Evolutionary conservation across 2,888 invertebrate genomes (phyloP).

Genomic region (Melieria omissa): DNA sequence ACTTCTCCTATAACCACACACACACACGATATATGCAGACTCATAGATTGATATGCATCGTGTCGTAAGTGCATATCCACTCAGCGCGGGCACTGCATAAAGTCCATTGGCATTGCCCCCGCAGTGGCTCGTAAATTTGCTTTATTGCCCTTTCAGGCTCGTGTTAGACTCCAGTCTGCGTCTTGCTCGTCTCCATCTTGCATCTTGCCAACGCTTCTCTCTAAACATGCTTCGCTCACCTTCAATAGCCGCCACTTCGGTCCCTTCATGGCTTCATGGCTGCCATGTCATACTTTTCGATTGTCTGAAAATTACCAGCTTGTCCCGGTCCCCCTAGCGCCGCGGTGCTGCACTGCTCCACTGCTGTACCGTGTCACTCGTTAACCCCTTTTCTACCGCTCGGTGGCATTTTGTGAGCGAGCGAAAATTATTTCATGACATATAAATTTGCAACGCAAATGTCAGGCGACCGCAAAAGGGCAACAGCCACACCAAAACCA

Average conservation of each 20-base stretch:
- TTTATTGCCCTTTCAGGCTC: conserved; percentile 52
- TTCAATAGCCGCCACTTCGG: too few relatives aligned
- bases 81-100: background rate
- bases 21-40: background rate
- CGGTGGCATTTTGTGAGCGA: conserved; percentile 14
- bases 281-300: conserved; percentile 17
- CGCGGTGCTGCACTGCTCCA: too few relatives aligned
- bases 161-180: conserved; percentile 7
- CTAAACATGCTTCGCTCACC: conserved; percentile 55
- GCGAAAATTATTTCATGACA: conserved; percentile 39
- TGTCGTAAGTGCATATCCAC: too few relatives aligned
- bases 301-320: too few relatives aligned
- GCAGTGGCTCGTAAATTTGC: conserved; percentile 63
- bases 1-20: background rate
- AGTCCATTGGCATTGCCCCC: conserved; percentile 26
- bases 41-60: too few relatives aligned
- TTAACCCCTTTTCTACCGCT: conserved; percentile 6
- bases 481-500: conserved; percentile 1
- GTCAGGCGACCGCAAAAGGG: background rate
- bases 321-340: too few relatives aligned
- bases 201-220: conserved; percentile 5
- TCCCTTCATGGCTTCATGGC: conserved; percentile 1
- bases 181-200: background rate
- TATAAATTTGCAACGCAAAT: conserved; percentile 37
- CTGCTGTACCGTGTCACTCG: background rate